Evolutionary conservation across 2,113 vertebrate species (phyloP), one percentile per base, ranked within the genome.

Genomic region (Ammodytes dubius): DNA sequence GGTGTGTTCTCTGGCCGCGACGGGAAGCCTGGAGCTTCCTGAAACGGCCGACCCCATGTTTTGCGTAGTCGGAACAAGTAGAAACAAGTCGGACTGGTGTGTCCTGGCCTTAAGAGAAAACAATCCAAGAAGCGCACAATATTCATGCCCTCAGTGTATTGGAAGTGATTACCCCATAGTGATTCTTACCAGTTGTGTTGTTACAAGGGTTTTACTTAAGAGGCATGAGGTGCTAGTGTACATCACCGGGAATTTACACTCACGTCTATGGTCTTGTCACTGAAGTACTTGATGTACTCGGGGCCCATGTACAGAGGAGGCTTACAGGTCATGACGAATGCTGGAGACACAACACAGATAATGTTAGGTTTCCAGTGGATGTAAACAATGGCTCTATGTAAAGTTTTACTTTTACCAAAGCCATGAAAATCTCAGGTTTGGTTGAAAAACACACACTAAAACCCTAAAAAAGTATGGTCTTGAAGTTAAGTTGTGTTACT

Each of bases 261-360:
- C 90, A 99, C 98, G 2, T 97, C 97, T 0, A 99, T 97, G 73
- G 97, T 99, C 87, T 97, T 97, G 90, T 98, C 97, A 4, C 79
- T 99, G 92, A 99, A 99, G 89, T 99, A 99, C 76, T 97, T 99
- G 92, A 99, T 98, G 88, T 98, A 97, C 73, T 99, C 98, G 0
- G 97, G 98, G 71, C 98, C 98, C 97, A 98, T 96, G 87, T 99
- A 99, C 14, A 99, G 87, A 0, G 98, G 98, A 0, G 97, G 97
- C 77, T 98, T 98, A 88, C 97, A 99, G 4, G 97, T 99, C 96
- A 99, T 98, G 84, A 99, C 91, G 65, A 99, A 99, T 64, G 97
- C 98, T 99, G 83, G 14, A 70, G 70, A 88, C 4, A 83, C 81
- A 45, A 47, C 2, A 75, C 0, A 70, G 17, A 72, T 5, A 46